Evolutionary conservation across 2,888 invertebrate species (phyloP).

Genomic region (Tenthredo mesomela): DNA sequence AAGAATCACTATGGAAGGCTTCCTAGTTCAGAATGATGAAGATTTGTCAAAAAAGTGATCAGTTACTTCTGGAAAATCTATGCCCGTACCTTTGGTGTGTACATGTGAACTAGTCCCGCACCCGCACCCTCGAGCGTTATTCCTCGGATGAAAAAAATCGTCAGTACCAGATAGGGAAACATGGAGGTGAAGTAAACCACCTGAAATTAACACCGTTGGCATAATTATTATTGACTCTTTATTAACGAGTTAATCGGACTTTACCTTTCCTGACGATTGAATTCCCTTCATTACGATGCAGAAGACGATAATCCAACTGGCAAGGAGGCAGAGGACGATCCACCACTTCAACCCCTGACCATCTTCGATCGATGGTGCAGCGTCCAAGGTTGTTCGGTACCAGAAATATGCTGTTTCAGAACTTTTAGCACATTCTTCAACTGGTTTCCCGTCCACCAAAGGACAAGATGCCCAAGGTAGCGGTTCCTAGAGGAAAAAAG

Average conservation of each 20-base stretch:
- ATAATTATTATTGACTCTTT: neutral
- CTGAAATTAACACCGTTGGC: constrained; percentile 78
- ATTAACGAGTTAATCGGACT: constrained; percentile 8
- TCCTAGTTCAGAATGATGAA: neutral
- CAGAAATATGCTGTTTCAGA: constrained; percentile 96
- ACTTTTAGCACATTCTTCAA: constrained; percentile 89
- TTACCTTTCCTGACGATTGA: constrained; percentile 96
- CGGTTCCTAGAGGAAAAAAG: constrained; percentile 81
- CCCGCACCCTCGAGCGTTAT: constrained; percentile 93
- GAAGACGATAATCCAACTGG: constrained; percentile 95
- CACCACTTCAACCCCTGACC: constrained; percentile 94
- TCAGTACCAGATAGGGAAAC: constrained; percentile 95
- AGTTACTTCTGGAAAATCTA: neutral
- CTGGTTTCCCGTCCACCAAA: constrained; percentile 83
- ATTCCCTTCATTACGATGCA: constrained; percentile 98
- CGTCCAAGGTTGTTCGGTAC: constrained; percentile 94
- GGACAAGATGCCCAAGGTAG: constrained; percentile 94
- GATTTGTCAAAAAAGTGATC: neutral
- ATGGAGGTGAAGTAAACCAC: constrained; percentile 97
- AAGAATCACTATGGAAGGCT: neutral
- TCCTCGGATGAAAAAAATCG: constrained; percentile 96
- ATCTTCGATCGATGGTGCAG: constrained; percentile 91
- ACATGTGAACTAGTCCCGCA: constrained; percentile 93
- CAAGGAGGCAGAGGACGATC: constrained; percentile 92
- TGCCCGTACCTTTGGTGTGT: constrained; percentile 90